Evolutionary conservation across 2,113 vertebrate species (phyloP).

Genomic region (Nyctibius bracteatus): DNA sequence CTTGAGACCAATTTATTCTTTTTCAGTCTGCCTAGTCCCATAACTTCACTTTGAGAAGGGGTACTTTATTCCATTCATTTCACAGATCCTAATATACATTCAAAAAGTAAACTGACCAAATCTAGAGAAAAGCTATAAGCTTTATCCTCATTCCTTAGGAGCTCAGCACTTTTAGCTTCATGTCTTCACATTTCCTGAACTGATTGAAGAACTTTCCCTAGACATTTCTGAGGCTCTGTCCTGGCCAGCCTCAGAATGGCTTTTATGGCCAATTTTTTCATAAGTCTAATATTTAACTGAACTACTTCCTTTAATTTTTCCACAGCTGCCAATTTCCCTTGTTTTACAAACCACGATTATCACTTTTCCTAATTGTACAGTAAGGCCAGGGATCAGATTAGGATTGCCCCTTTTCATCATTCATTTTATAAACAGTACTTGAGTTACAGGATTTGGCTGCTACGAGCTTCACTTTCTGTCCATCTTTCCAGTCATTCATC

Average conservation of each 20-base stretch:
- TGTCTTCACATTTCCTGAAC: slow-evolving; percentile 51
- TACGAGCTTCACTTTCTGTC: not conserved
- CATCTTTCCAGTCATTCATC: slow-evolving; percentile 3
- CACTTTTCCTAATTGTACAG: slow-evolving; percentile 38
- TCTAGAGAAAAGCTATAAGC: slow-evolving; percentile 53
- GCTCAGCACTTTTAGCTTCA: slow-evolving; percentile 53
- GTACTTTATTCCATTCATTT: not conserved
- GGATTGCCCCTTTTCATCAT: slow-evolving; percentile 41
- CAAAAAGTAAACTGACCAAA: slow-evolving; percentile 43
- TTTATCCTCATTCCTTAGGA: slow-evolving; percentile 44
- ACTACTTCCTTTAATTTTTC: slow-evolving; percentile 51
- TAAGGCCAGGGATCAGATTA: slow-evolving; percentile 31
- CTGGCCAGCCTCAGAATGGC: not conserved
- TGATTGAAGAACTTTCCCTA: slow-evolving; percentile 47
- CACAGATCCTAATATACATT: not conserved
- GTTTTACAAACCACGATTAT: slow-evolving; percentile 55
- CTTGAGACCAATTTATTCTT: not conserved
- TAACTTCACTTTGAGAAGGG: not conserved
- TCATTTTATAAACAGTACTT: not conserved
- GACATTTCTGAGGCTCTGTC: slow-evolving; percentile 16
- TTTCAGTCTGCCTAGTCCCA: not conserved
- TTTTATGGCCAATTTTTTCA: slow-evolving; percentile 44
- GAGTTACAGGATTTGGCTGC: slow-evolving; percentile 32
- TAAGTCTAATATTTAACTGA: slow-evolving; percentile 36
- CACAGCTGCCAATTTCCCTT: slow-evolving; percentile 47